Evolutionary conservation across 1,140 invertebrate species (phyloP).

Genomic region (Brachionus manjavacas): DNA sequence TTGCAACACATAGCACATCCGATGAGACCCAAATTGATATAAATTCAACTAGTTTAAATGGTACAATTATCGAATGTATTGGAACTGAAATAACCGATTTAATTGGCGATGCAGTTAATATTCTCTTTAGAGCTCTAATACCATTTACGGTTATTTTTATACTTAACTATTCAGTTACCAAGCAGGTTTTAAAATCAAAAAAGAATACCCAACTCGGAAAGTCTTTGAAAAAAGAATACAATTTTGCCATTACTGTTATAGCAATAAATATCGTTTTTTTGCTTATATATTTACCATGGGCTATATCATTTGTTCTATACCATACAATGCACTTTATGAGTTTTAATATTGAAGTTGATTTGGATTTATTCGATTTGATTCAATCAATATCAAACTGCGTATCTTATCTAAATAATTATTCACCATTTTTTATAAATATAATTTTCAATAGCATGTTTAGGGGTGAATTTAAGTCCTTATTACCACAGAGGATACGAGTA

Average conservation of each 20-base stretch:
- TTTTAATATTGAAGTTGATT: background rate
- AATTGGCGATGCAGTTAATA: background rate
- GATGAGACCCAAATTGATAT: background rate
- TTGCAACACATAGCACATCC: background rate
- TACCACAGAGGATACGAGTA: background rate
- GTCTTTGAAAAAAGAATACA: background rate
- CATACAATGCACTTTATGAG: background rate
- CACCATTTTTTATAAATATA: background rate
- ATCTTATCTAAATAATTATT: conserved; percentile 6
- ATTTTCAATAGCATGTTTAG: background rate
- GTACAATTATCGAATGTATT: background rate
- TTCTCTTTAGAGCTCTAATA: background rate
- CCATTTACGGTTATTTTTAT: background rate
- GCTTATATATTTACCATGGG: background rate
- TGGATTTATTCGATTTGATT: background rate
- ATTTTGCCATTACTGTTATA: background rate
- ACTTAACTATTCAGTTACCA: background rate
- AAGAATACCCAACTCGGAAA: background rate
- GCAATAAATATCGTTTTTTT: conserved; percentile 17
- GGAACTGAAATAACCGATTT: conserved; percentile 13
- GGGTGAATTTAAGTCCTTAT: background rate
- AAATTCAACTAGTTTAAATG: background rate
- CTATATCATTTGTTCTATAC: background rate
- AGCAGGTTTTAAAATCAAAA: background rate
- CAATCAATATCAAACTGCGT: background rate